phyloP scores from a whole-genome alignment of 2,888 invertebrate genomes.

The Herminia tarsipennalis region DNA sequence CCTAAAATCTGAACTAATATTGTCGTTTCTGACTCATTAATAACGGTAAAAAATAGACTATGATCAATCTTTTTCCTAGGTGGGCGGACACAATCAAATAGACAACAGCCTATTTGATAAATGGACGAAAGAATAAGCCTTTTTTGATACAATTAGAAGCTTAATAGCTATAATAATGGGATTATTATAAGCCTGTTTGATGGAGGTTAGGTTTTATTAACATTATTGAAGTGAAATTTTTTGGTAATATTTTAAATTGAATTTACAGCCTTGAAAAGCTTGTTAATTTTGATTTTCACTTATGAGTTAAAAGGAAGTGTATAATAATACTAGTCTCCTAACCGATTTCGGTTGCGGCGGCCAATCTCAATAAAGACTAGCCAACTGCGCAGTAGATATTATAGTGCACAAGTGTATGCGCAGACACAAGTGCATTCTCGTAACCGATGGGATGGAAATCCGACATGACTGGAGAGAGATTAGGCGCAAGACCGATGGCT shows the following conservation, averaged over 20 bases:
- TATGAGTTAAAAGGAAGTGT: too few species aligned
- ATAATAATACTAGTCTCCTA: too few species aligned
- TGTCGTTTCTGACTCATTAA: not conserved
- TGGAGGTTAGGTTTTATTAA: constrained; percentile 4
- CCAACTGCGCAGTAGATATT: too few species aligned
- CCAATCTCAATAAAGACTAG: too few species aligned
- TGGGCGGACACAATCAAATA: constrained; percentile 26
- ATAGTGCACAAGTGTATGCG: too few species aligned
- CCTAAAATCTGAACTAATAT: too few species aligned
- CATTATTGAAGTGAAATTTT: constrained; percentile 5
- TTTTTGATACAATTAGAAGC: constrained; percentile 6
- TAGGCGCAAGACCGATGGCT: too few species aligned
- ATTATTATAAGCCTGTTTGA: constrained; percentile 7
- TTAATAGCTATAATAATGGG: constrained; percentile 11
- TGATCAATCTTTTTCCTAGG: constrained; percentile 3
- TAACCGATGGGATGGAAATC: too few species aligned
- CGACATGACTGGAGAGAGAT: too few species aligned
- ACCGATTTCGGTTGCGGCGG: too few species aligned
- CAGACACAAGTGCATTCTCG: too few species aligned
- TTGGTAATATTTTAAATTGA: not conserved
- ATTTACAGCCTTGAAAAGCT: not conserved
- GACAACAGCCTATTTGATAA: constrained; percentile 3
- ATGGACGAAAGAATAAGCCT: constrained; percentile 1
- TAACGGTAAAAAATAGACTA: not conserved
- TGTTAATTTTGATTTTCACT: too few species aligned